Evolutionary conservation across 2,797 vertebrate species (phyloP).

Genomic region (Lutjanus campechanus): DNA sequence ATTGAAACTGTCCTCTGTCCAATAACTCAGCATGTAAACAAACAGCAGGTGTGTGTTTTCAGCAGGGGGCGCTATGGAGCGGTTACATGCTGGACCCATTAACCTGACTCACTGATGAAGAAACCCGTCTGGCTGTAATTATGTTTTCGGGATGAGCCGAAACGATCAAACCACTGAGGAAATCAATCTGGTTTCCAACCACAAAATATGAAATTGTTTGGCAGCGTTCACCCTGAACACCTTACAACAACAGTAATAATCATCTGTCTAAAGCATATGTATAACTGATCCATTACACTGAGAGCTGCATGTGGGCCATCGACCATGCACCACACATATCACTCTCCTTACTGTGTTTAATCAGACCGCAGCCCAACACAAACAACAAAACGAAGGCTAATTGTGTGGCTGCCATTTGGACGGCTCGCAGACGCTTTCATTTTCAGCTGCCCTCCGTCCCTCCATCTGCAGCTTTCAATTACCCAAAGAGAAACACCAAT

Average conservation of each 20-base stretch:
- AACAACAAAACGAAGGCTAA: conserved; percentile 50
- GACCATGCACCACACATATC: conserved; percentile 8
- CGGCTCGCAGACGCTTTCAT: conserved; percentile 38
- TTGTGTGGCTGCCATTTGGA: conserved; percentile 60
- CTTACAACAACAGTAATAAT: conserved; percentile 39
- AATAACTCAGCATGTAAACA: background rate
- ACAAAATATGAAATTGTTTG: conserved; percentile 51
- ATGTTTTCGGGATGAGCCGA: conserved; percentile 49
- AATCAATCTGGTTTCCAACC: conserved; percentile 50
- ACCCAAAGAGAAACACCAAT: conserved; percentile 20
- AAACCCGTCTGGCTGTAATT: conserved; percentile 54
- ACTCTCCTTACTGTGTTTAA: conserved; percentile 42
- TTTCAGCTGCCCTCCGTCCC: conserved; percentile 46
- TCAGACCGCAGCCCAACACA: conserved; percentile 52
- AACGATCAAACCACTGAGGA: conserved; percentile 60
- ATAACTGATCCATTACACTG: conserved; percentile 46
- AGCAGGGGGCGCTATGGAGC: conserved; percentile 35
- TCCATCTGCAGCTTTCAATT: conserved; percentile 65
- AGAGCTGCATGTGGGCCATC: conserved; percentile 13
- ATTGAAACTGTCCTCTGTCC: background rate
- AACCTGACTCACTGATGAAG: conserved; percentile 35
- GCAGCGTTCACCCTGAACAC: conserved; percentile 44
- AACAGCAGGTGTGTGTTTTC: background rate
- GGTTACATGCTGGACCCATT: conserved; percentile 30
- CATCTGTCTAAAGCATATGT: conserved; percentile 47